These are phyloP conservation scores for Lycocerus yunnanus DNA, from an alignment of 2,888 invertebrate species.

Conservation along the genomic window DNA sequence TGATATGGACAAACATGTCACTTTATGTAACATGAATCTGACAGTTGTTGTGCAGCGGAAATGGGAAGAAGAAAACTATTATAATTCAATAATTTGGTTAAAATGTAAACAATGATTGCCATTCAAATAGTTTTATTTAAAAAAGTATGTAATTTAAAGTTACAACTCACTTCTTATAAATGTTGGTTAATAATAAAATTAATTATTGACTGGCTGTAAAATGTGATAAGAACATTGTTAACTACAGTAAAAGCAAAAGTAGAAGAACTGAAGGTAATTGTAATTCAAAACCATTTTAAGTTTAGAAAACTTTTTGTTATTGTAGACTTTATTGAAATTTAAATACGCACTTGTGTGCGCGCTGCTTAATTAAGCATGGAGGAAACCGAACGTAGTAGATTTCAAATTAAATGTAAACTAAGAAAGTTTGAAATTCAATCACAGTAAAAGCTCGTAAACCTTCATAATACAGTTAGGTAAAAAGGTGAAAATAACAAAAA, in stretches of 20 bases:
- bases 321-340: not conserved
- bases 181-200: not conserved
- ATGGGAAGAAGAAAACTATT: not conserved
- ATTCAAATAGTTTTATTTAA: not conserved
- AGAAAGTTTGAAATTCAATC: slow-evolving; percentile 1
- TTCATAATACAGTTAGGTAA: not conserved
- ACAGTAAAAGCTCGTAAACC: not conserved
- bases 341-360: not conserved
- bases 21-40: not conserved
- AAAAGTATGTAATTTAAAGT: too few relatives aligned
- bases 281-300: not conserved
- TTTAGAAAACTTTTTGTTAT: not conserved
- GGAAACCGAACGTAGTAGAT: not conserved
- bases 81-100: not conserved
- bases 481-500: not conserved
- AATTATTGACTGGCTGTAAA: not conserved
- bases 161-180: not conserved
- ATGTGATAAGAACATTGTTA: not conserved
- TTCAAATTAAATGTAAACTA: slow-evolving; percentile 2
- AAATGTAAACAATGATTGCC: not conserved
- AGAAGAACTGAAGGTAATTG: not conserved
- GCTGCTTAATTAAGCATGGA: not conserved
- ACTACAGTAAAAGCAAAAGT: not conserved
- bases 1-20: not conserved
- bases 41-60: not conserved